phyloP scores from a whole-genome alignment of 2,888 invertebrate genomes.

The Brachynemurus nebulosus region DNA sequence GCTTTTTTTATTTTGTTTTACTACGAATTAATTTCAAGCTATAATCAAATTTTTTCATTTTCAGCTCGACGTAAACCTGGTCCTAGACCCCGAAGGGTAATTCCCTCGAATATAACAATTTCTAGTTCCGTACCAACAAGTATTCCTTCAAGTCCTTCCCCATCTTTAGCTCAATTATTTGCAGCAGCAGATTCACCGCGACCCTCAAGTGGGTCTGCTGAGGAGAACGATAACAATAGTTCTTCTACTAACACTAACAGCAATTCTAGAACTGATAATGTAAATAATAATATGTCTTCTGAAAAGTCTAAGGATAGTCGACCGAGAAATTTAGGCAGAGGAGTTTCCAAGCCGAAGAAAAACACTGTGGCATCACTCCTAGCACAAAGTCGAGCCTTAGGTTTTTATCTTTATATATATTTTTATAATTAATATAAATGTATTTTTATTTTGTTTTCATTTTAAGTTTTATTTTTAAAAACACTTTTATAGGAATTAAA shows the following conservation, averaged over 20 bases:
- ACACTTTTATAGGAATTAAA: slow-evolving; percentile 38
- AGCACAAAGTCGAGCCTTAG: slow-evolving; percentile 74
- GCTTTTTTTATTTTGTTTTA: neutral
- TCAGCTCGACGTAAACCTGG: slow-evolving; percentile 62
- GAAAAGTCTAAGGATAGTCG: slow-evolving; percentile 50
- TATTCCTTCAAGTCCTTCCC: slow-evolving; percentile 32
- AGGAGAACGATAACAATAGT: slow-evolving; percentile 20
- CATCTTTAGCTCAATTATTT: slow-evolving; percentile 40
- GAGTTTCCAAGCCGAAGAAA: slow-evolving; percentile 83
- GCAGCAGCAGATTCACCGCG: slow-evolving; percentile 44
- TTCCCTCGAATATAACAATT: slow-evolving; percentile 35
- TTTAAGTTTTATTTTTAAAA: neutral
- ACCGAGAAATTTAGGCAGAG: slow-evolving; percentile 71
- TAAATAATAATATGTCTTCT: slow-evolving; percentile 14
- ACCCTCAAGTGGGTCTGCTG: slow-evolving; percentile 33
- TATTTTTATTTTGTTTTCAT: neutral
- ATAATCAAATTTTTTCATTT: slow-evolving; percentile 13
- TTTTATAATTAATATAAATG: neutral
- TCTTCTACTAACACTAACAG: slow-evolving; percentile 19
- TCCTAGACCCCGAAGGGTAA: slow-evolving; percentile 48
- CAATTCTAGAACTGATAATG: slow-evolving; percentile 23
- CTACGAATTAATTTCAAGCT: neutral
- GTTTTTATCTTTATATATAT: slow-evolving; percentile 20
- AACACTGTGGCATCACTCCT: slow-evolving; percentile 80
- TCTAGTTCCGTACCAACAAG: slow-evolving; percentile 31